Evolutionary conservation across 2,113 vertebrate species (phyloP).

Genomic region (Aleadryas rufinucha): DNA sequence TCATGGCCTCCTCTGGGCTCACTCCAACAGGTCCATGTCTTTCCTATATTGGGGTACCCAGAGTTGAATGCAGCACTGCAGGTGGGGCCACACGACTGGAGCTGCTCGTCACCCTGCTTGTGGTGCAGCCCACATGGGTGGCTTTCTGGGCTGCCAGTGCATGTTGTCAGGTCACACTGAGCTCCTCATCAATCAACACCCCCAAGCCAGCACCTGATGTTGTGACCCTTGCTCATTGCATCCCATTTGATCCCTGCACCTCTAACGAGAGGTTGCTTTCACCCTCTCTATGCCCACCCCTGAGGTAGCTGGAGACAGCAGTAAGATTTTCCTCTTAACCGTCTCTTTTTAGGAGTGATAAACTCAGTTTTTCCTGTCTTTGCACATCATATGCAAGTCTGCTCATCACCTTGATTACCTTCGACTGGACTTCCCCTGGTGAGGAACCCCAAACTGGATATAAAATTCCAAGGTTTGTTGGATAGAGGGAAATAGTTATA

Average conservation of each 20-base stretch:
- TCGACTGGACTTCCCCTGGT: accelerated
- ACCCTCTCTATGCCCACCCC: not conserved
- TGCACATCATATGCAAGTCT: not conserved
- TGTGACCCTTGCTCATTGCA: not conserved
- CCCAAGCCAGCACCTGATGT: not conserved
- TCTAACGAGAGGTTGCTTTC: not conserved
- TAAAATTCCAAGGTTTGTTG: not conserved
- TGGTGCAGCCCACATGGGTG: not conserved
- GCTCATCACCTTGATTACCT: not conserved
- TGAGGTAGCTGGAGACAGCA: not conserved
- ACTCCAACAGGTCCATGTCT: not conserved
- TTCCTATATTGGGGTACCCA: accelerated
- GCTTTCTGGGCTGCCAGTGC: not conserved
- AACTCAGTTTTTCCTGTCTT: not conserved
- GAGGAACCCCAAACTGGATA: not conserved
- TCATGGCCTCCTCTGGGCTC: not conserved
- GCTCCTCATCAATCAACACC: not conserved
- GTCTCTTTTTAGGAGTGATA: not conserved
- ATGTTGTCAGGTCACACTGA: accelerated
- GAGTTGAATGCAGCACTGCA: not conserved
- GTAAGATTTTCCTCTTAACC: not conserved
- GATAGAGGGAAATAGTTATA: not conserved
- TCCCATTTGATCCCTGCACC: accelerated
- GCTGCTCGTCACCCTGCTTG: not conserved
- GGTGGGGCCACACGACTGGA: not conserved